Conservation (phyloP, 1,140 invertebrate genomes). For the Acyrthosiphon pisum region DNA sequence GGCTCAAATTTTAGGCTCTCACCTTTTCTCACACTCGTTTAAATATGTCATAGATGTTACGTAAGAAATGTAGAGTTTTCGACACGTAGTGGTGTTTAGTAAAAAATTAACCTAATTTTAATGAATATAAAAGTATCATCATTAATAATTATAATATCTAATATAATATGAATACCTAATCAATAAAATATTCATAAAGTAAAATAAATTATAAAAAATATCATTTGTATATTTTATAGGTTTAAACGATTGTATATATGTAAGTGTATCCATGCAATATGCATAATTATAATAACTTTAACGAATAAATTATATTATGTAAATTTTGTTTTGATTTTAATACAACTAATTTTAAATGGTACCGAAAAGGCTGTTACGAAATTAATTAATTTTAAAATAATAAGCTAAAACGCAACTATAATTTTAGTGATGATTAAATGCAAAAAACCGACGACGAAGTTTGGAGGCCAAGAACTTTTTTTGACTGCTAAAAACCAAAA, state of each 20-base stretch:
- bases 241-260: too few relatives aligned
- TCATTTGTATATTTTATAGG: too few relatives aligned
- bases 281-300: background rate
- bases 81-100: background rate
- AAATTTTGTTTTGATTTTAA: background rate
- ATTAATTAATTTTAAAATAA: background rate
- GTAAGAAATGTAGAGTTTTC: background rate
- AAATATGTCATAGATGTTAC: constrained; percentile 16
- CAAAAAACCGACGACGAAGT: background rate
- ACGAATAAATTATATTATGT: background rate
- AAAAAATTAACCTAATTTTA: constrained; percentile 17
- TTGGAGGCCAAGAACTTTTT: background rate
- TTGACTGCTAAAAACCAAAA: background rate
- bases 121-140: background rate
- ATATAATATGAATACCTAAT: background rate
- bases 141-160: background rate
- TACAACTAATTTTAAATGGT: too few relatives aligned
- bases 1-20: constrained; percentile 11
- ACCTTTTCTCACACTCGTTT: background rate
- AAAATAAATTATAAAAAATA: background rate
- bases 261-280: background rate
- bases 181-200: background rate
- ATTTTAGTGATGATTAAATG: background rate
- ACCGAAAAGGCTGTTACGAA: background rate
- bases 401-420: background rate